Percentiles rank a stretch among this genome's conserved stretches.
Conservation (phyloP, 2,888 invertebrate genomes). For the Drosophila multiciliata region DNA sequence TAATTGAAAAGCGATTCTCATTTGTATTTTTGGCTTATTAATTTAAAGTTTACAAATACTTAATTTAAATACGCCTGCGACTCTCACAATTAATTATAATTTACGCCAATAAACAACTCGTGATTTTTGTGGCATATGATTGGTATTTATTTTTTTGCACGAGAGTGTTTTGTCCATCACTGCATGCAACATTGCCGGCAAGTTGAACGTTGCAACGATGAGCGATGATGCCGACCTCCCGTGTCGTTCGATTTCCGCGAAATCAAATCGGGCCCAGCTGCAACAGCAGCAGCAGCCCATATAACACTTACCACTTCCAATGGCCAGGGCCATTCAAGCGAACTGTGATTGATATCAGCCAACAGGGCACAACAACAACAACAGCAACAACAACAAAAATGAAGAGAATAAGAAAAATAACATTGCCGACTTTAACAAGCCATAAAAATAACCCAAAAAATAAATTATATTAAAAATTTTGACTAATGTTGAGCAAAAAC, state of each 20-base stretch:
- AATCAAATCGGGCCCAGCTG: slow-evolving; percentile 79
- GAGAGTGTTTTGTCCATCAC: slow-evolving; percentile 32
- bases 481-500: slow-evolving; percentile 13
- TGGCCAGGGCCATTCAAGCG: slow-evolving; percentile 66
- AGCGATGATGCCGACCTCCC: slow-evolving; percentile 81
- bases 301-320: slow-evolving; percentile 57
- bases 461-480: too few species aligned
- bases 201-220: slow-evolving; percentile 50
- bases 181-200: slow-evolving; percentile 16
- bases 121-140: slow-evolving; percentile 23
- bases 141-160: not conserved
- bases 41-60: too few species aligned
- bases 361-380: slow-evolving; percentile 2
- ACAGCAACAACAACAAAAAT: slow-evolving; percentile 1
- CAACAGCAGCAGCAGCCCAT: slow-evolving; percentile 69
- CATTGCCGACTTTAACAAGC: slow-evolving; percentile 19
- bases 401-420: not conserved
- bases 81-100: not conserved
- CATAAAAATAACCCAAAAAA: slow-evolving; percentile 6
- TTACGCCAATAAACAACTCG: slow-evolving; percentile 1
- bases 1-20: not conserved
- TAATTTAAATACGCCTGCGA: not conserved
- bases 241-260: slow-evolving; percentile 82
- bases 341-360: slow-evolving; percentile 75
- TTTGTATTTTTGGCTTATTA: too few species aligned